Percentiles rank a stretch among this genome's conserved stretches.
phyloP scores from a whole-genome alignment of 2,888 invertebrate species.

The Sarcophaga rosellei region DNA sequence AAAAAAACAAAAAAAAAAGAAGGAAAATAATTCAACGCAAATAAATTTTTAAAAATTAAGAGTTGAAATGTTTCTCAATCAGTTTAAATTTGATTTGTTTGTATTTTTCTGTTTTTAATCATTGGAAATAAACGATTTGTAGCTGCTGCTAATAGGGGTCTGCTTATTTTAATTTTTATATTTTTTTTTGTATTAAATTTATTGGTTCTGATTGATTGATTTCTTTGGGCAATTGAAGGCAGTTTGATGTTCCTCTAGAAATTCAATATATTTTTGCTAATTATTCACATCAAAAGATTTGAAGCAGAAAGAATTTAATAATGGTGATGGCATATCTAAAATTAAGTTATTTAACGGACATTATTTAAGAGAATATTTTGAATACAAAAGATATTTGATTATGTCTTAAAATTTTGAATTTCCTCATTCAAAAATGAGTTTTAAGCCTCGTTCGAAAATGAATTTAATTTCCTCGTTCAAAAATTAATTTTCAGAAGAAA shows the following conservation, averaged over 20 bases:
- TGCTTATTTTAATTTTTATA: background rate
- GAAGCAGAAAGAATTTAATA: too few species aligned
- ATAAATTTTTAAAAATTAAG: background rate
- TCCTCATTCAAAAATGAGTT: too few species aligned
- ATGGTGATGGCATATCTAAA: too few species aligned
- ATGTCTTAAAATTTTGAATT: too few species aligned
- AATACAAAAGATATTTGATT: too few species aligned
- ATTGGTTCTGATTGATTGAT: conserved; percentile 59
- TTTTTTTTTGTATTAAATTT: conserved; percentile 43
- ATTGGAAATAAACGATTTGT: background rate
- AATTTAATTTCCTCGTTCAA: too few species aligned
- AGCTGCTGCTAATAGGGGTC: background rate
- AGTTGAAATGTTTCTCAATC: conserved; percentile 45
- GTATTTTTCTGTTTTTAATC: too few species aligned
- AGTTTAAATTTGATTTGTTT: conserved; percentile 30
- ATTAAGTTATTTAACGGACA: too few species aligned
- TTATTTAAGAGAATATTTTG: too few species aligned
- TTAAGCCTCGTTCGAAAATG: too few species aligned
- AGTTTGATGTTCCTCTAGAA: conserved; percentile 44
- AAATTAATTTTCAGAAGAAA: too few species aligned
- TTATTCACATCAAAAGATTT: background rate
- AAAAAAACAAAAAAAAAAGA: background rate
- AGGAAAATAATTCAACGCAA: too few species aligned
- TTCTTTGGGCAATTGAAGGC: conserved; percentile 35
- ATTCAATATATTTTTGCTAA: conserved; percentile 18